Conservation (phyloP, 2,797 vertebrate genomes). For the Cirrhinus mrigala region DNA sequence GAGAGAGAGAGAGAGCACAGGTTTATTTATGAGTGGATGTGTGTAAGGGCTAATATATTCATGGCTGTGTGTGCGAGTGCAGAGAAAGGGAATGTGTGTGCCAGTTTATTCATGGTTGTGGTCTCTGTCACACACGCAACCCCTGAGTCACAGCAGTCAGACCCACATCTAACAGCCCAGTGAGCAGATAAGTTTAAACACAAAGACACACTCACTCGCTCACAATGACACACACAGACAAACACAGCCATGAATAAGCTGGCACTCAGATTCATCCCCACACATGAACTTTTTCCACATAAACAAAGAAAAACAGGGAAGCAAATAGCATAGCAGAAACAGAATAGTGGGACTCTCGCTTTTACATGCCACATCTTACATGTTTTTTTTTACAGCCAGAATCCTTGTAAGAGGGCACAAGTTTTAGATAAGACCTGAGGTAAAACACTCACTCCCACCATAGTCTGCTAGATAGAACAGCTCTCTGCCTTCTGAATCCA, state of each 20-base stretch:
- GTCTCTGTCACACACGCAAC: constrained; percentile 8
- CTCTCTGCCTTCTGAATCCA: not conserved
- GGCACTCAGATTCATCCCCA: not conserved
- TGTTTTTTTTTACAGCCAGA: not conserved
- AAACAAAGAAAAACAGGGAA: not conserved
- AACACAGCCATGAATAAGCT: not conserved
- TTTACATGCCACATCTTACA: not conserved
- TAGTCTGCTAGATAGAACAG: not conserved
- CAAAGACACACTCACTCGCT: not conserved
- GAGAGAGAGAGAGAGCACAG: too few species aligned
- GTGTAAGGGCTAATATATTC: not conserved
- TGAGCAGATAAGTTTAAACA: constrained; percentile 2
- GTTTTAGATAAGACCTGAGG: constrained; percentile 1
- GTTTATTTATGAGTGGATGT: constrained; percentile 35
- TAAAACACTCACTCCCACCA: not conserved
- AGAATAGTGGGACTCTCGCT: not conserved
- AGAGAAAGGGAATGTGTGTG: constrained; percentile 1
- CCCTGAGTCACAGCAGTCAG: constrained; percentile 32
- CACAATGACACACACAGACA: not conserved
- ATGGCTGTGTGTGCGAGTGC: constrained; percentile 2
- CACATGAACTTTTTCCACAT: not conserved
- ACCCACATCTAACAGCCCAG: constrained; percentile 4
- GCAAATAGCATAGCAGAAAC: not conserved
- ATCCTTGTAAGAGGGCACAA: not conserved
- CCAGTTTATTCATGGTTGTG: constrained; percentile 31